A percentile compares a stretch with the other conserved stretches of the same genome.
Conservation (phyloP, 2,888 invertebrate species). For the Cerceris rybyensis region DNA sequence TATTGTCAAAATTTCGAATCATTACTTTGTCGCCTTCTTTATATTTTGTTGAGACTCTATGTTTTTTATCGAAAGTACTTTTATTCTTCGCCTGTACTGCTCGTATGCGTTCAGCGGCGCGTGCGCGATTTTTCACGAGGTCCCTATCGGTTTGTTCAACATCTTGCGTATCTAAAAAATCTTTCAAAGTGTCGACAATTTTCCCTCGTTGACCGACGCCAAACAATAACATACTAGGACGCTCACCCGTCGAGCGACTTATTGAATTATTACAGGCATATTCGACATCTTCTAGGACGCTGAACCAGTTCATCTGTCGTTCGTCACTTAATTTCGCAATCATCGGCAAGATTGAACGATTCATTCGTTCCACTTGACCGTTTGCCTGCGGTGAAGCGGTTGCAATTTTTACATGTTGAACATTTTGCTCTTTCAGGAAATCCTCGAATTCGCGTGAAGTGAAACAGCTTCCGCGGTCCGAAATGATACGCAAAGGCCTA, state of each 20-base stretch:
- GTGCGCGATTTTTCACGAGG: too few relatives aligned
- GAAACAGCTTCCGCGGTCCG: constrained; percentile 71
- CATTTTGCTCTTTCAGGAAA: constrained; percentile 48
- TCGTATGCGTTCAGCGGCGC: too few relatives aligned
- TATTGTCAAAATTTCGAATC: too few relatives aligned
- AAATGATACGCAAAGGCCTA: constrained; percentile 54
- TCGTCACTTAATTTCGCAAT: constrained; percentile 25
- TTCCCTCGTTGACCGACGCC: too few relatives aligned
- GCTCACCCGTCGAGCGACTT: constrained; percentile 59
- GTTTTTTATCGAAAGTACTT: too few relatives aligned
- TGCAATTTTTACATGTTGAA: constrained; percentile 66
- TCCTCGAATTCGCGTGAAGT: constrained; percentile 65
- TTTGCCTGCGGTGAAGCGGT: constrained; percentile 70
- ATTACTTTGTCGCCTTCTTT: too few relatives aligned
- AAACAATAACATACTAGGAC: constrained; percentile 64
- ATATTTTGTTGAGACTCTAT: too few relatives aligned
- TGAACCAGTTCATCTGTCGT: constrained; percentile 41
- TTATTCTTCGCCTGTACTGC: too few relatives aligned
- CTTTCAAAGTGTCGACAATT: too few relatives aligned
- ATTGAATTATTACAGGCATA: constrained; percentile 56
- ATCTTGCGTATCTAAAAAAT: too few relatives aligned
- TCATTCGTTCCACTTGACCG: constrained; percentile 68
- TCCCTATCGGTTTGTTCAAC: too few relatives aligned
- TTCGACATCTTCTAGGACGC: constrained; percentile 49
- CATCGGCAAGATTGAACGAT: constrained; percentile 38